Evolutionary conservation across 2,888 invertebrate species (phyloP), one percentile per base, ranked within the genome.

Genomic region (Diachrysia chrysitis): DNA sequence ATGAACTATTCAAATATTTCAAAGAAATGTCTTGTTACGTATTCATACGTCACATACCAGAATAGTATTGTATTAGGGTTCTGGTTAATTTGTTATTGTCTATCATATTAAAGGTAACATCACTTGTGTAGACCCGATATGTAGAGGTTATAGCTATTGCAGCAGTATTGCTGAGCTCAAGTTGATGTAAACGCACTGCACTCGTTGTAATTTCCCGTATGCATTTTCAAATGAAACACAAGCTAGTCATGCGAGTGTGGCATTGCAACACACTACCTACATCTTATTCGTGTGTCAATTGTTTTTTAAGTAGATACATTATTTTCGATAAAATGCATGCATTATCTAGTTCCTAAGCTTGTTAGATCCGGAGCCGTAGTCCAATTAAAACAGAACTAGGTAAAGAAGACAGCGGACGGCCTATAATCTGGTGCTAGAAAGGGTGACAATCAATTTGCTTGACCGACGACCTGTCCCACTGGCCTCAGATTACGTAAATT

Each of bases 361-460:
- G 46, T 25, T 37, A 32, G 53, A 17, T 19, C 62, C 7, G 14
- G 35, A 7, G 10, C 29, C 48, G 46, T 58, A 81, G 35, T 78
- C 69, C 64, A 66, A 81, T 81, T 72, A 75, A 55, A 37, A 23
- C 23, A 21, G 25, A 73, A 69, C 63, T 51, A 63, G 76, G 65
- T 65, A 61, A 71, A 66, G 56, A 68, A 69, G 66, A n/a, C n/a
- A 62, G 81, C 67, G 60, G 73, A 76, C 25, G 73, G 25, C 72
- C 78, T 71, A 67, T 82, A 82, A 84, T 78, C 71, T 58, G 73
- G 56, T 58, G 42, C 23, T 66, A 66, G 79, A 73, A 76, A 80
- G 81, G 83, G 80, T 80, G 79, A 78, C 76, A 83, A 85, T 85
- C 79, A 78, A 82, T 85, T 80, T 63, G 55, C 63, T 58, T 21